A percentile compares a stretch with the other conserved stretches of the same genome.
phyloP scores from a whole-genome alignment of 2,797 vertebrate species.

The Arnoldichthys spilopterus region DNA sequence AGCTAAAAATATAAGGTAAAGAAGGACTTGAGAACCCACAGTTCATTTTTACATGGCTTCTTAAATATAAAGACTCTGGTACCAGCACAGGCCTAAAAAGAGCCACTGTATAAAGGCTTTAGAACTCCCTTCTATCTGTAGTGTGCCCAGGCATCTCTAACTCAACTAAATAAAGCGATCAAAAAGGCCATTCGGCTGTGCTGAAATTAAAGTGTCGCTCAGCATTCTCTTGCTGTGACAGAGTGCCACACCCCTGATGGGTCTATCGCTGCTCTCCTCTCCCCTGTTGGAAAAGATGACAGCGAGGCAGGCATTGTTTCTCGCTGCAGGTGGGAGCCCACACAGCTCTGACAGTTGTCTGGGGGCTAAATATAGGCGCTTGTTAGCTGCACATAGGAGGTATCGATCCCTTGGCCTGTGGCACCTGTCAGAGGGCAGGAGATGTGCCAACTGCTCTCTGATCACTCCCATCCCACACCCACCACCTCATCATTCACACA shows the following conservation, averaged over 20 bases:
- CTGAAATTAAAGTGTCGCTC: slow-evolving; percentile 42
- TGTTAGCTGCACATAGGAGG: slow-evolving; percentile 59
- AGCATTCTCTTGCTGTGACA: slow-evolving; percentile 41
- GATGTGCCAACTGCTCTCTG: slow-evolving; percentile 45
- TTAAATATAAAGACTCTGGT: no score
- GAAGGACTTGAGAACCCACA: no score
- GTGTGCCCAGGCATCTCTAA: slow-evolving; percentile 8
- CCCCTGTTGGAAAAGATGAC: slow-evolving; percentile 42
- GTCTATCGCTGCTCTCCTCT: slow-evolving; percentile 46
- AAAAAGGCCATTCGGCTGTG: not conserved
- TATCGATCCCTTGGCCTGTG: slow-evolving; percentile 58
- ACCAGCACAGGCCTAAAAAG: no score
- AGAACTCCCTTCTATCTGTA: slow-evolving; percentile 2
- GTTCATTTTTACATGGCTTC: no score
- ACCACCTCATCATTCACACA: slow-evolving; percentile 13
- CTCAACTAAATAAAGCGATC: slow-evolving; percentile 17
- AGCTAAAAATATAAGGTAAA: no score
- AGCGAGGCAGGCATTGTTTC: slow-evolving; percentile 46
- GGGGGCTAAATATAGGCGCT: slow-evolving; percentile 62
- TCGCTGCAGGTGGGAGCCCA: slow-evolving; percentile 55
- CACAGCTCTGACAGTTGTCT: slow-evolving; percentile 58
- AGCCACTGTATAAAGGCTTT: not conserved
- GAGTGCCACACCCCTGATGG: slow-evolving; percentile 37
- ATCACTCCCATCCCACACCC: slow-evolving; percentile 33
- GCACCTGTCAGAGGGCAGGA: slow-evolving; percentile 52